Conservation (phyloP, 2,797 vertebrate species). For the Liparis tanakae region DNA sequence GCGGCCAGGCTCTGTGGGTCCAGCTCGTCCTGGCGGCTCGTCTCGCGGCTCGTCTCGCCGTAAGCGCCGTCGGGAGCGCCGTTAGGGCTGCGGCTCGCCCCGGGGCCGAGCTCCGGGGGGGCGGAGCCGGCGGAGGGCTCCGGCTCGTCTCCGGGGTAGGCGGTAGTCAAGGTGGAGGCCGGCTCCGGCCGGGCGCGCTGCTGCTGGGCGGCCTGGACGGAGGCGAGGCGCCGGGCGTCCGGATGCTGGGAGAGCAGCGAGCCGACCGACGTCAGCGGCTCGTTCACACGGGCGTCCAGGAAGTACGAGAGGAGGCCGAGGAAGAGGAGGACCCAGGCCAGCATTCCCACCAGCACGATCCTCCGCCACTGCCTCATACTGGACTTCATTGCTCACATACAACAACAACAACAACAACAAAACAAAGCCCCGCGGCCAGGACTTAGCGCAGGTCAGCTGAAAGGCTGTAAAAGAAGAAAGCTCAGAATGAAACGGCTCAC, state of each 20-base stretch:
- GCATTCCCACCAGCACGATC: slow-evolving; percentile 90
- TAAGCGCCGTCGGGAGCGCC: slow-evolving; percentile 63
- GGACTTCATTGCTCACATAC: slow-evolving; percentile 81
- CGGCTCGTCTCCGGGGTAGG: slow-evolving; percentile 53
- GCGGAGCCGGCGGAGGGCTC: slow-evolving; percentile 61
- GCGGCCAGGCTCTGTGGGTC: slow-evolving; percentile 81
- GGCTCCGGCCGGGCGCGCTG: slow-evolving; percentile 80
- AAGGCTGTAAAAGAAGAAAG: slow-evolving; percentile 55
- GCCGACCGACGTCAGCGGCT: slow-evolving; percentile 84
- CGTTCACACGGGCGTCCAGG: slow-evolving; percentile 89
- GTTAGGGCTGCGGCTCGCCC: slow-evolving; percentile 71
- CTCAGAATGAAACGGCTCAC: slow-evolving; percentile 13
- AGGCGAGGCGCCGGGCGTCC: slow-evolving; percentile 89
- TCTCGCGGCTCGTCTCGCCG: slow-evolving; percentile 74
- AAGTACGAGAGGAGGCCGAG: slow-evolving; percentile 94
- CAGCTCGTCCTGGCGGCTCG: slow-evolving; percentile 66
- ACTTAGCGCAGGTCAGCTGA: slow-evolving; percentile 64
- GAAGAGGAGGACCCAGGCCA: slow-evolving; percentile 95
- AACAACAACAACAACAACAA: slow-evolving; percentile 26
- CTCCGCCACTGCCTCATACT: slow-evolving; percentile 91
- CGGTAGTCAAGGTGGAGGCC: slow-evolving; percentile 53
- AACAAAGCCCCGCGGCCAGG: slow-evolving; percentile 43
- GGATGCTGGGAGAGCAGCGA: slow-evolving; percentile 86
- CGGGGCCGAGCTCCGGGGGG: slow-evolving; percentile 66
- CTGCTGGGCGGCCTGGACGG: slow-evolving; percentile 87